A percentile compares a stretch with the other conserved stretches of the same genome.
phyloP scores from a whole-genome alignment of 2,113 vertebrate species.

The Alethe diademata region DNA sequence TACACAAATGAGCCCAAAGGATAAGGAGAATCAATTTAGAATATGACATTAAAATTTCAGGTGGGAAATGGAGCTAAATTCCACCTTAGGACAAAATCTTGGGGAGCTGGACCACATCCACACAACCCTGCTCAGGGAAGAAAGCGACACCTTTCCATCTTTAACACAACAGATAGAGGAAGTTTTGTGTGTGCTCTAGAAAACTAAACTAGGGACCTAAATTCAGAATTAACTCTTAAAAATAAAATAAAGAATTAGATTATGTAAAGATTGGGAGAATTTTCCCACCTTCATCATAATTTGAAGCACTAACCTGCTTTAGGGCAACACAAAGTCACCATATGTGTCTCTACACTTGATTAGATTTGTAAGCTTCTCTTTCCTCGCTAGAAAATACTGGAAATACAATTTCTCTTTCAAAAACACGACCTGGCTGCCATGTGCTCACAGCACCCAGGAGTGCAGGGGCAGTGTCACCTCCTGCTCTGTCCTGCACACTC shows the following conservation, averaged over 20 bases:
- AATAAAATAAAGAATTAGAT: background rate
- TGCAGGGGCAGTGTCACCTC: too few relatives aligned
- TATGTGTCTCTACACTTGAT: background rate
- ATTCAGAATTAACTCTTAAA: background rate
- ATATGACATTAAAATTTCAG: background rate
- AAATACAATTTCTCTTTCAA: background rate
- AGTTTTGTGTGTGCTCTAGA: background rate
- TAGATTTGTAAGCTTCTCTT: background rate
- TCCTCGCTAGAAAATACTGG: background rate
- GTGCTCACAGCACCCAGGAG: rapidly evolving
- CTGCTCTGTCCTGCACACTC: background rate
- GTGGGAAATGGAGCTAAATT: background rate
- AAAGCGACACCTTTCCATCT: background rate
- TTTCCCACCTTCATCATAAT: background rate
- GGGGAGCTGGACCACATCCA: too few relatives aligned
- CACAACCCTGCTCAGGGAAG: background rate
- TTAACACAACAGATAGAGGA: rapidly evolving
- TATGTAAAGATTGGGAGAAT: background rate
- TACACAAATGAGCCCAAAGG: background rate
- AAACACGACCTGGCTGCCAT: rapidly evolving
- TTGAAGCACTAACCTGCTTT: background rate
- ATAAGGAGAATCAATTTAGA: background rate
- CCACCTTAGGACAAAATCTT: background rate
- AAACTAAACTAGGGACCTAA: background rate
- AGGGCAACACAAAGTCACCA: background rate